Percentiles rank a stretch among this genome's conserved stretches.
Conservation (phyloP, 1,140 invertebrate genomes). For the Heliconius eleuchia region DNA sequence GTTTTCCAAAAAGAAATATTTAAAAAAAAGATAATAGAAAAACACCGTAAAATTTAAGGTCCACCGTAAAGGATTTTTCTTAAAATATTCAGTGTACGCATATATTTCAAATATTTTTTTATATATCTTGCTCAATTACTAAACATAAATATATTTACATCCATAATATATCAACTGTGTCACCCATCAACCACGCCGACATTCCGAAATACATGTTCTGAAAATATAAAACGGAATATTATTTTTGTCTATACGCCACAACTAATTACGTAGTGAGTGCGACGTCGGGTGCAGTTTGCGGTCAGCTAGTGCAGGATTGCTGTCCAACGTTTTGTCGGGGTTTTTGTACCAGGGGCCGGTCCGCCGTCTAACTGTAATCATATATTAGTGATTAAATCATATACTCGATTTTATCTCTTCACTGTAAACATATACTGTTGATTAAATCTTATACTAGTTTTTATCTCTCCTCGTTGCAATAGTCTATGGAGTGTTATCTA, state of each 20-base stretch:
- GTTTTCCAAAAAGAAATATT: no score
- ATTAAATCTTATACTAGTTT: not conserved
- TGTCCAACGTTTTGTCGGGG: conserved; percentile 55
- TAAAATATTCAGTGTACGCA: no score
- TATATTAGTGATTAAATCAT: conserved; percentile 7
- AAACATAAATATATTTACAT: not conserved
- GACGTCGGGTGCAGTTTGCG: conserved; percentile 66
- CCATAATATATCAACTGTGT: conserved; percentile 37
- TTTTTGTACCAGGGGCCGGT: conserved; percentile 58
- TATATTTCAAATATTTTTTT: no score
- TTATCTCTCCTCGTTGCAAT: no score
- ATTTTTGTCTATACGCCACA: conserved; percentile 38
- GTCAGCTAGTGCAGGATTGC: conserved; percentile 55
- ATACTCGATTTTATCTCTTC: not conserved
- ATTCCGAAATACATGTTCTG: conserved; percentile 30
- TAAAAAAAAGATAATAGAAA: no score
- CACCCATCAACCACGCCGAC: conserved; percentile 29
- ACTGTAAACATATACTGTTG: conserved; percentile 42
- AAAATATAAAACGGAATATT: conserved; percentile 35
- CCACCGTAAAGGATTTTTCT: no score
- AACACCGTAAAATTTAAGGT: no score
- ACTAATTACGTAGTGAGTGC: conserved; percentile 44
- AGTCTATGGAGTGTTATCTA: no score
- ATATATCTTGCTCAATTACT: no score
- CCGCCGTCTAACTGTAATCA: conserved; percentile 45